These are phyloP conservation scores for Premnoplex brunnescens DNA, from an alignment of 2,797 vertebrate species.

Conservation along the genomic window DNA sequence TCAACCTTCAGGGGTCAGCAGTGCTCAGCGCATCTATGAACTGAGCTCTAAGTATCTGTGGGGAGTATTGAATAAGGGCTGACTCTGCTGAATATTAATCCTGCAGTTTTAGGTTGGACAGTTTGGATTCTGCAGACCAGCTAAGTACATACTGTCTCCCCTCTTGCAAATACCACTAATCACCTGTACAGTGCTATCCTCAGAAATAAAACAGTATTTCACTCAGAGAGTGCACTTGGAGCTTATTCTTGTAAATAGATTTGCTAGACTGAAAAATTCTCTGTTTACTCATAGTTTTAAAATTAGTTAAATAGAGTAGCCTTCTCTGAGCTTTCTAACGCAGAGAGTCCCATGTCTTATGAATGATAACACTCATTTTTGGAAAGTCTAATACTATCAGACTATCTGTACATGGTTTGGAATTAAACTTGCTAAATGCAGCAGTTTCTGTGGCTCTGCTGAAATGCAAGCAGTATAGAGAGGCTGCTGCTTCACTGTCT, in stretches of 20 bases:
- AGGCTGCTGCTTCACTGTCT: slow-evolving; percentile 3
- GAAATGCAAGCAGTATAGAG: not conserved
- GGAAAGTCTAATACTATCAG: not conserved
- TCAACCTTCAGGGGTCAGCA: slow-evolving; percentile 65
- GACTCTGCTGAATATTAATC: not conserved
- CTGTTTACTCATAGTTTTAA: not conserved
- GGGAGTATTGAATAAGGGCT: not conserved
- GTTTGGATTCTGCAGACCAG: not conserved
- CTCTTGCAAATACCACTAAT: not conserved
- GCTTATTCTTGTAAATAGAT: not conserved
- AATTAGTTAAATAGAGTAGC: not conserved
- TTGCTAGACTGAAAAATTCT: not conserved
- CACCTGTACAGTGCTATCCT: not conserved
- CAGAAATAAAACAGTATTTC: not conserved
- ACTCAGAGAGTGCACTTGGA: not conserved
- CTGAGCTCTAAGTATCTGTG: not conserved
- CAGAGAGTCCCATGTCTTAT: not conserved
- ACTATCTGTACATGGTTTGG: not conserved
- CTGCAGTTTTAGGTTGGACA: not conserved
- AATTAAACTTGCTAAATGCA: slow-evolving; percentile 36
- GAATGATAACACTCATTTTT: not conserved
- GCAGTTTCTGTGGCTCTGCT: not conserved
- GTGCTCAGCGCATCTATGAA: slow-evolving; percentile 36
- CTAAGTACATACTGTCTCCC: not conserved
- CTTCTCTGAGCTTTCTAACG: not conserved